Conservation (phyloP, 2,888 invertebrate species). For the Tetragonisca angustula region DNA sequence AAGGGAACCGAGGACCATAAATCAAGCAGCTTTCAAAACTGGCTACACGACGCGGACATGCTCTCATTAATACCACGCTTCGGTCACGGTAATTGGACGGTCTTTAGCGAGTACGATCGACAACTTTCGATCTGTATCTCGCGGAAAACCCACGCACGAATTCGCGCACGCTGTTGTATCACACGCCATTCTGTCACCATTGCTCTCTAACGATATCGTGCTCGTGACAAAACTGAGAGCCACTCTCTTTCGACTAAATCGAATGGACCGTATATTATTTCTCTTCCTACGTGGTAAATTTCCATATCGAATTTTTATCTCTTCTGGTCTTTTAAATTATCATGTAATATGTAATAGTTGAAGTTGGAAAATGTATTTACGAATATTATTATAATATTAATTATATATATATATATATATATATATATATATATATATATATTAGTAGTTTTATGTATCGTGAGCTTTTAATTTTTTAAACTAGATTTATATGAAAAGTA, state of each 20-base stretch:
- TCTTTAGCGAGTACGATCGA: slow-evolving; percentile 46
- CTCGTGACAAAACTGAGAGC: slow-evolving; percentile 54
- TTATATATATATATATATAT: too few species aligned
- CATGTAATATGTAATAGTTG: too few species aligned
- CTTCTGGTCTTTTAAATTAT: too few species aligned
- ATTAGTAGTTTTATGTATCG: too few species aligned
- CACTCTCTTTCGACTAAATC: slow-evolving; percentile 2
- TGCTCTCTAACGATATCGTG: slow-evolving; percentile 22
- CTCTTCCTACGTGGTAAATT: too few species aligned
- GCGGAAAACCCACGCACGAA: slow-evolving; percentile 37
- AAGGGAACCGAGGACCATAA: slow-evolving; percentile 60
- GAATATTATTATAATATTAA: too few species aligned
- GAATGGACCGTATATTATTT: too few species aligned
- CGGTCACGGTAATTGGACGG: slow-evolving; percentile 65
- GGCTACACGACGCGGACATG: slow-evolving; percentile 60
- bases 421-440: too few species aligned
- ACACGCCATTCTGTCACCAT: not conserved
- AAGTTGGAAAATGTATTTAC: too few species aligned
- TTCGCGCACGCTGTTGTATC: slow-evolving; percentile 18
- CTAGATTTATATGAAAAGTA: too few species aligned
- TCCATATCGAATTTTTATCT: too few species aligned
- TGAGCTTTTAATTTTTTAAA: too few species aligned
- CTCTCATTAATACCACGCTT: slow-evolving; percentile 65
- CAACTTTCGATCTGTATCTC: slow-evolving; percentile 43
- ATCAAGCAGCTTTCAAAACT: slow-evolving; percentile 67